A percentile compares a stretch with the other conserved stretches of the same genome.
Conservation (phyloP, 2,888 invertebrate genomes). For the Cephus runcator region DNA sequence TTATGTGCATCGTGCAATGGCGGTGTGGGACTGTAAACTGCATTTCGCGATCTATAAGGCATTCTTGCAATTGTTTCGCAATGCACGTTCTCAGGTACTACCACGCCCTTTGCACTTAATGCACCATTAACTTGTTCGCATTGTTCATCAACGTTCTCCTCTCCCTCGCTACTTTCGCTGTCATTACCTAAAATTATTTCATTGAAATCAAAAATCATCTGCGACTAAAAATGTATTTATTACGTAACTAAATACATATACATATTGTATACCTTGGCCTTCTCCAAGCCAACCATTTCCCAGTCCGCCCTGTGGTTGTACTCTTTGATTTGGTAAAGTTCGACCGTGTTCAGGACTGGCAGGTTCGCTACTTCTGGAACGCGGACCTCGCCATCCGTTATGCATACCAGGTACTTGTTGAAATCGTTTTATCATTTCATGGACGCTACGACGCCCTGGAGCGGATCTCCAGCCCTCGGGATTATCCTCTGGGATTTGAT, state of each 20-base stretch:
- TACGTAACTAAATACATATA: background rate
- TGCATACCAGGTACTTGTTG: slow-evolving; percentile 58
- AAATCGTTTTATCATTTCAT: slow-evolving; percentile 62
- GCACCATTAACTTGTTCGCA: slow-evolving; percentile 37
- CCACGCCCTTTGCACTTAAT: slow-evolving; percentile 36
- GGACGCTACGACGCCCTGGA: slow-evolving; percentile 56
- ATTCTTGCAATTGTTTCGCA: slow-evolving; percentile 56
- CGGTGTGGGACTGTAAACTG: slow-evolving; percentile 68
- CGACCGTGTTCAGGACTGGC: slow-evolving; percentile 50
- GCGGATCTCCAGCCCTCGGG: slow-evolving; percentile 43
- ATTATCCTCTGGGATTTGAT: slow-evolving; percentile 31
- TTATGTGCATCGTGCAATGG: slow-evolving; percentile 74
- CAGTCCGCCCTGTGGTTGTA: slow-evolving; percentile 49
- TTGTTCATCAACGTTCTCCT: slow-evolving; percentile 45
- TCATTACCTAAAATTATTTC: slow-evolving; percentile 41
- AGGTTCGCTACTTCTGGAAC: slow-evolving; percentile 50
- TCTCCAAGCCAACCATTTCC: slow-evolving; percentile 50
- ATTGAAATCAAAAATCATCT: background rate
- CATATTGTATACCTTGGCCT: slow-evolving; percentile 34
- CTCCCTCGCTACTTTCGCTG: slow-evolving; percentile 56
- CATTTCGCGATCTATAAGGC: slow-evolving; percentile 65
- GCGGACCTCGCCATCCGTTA: slow-evolving; percentile 48
- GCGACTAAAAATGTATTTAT: background rate
- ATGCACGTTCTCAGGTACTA: slow-evolving; percentile 40
- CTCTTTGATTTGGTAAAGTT: slow-evolving; percentile 47